Conservation (phyloP, 2,888 invertebrate genomes). For the Cryptophagus acutangulus region DNA sequence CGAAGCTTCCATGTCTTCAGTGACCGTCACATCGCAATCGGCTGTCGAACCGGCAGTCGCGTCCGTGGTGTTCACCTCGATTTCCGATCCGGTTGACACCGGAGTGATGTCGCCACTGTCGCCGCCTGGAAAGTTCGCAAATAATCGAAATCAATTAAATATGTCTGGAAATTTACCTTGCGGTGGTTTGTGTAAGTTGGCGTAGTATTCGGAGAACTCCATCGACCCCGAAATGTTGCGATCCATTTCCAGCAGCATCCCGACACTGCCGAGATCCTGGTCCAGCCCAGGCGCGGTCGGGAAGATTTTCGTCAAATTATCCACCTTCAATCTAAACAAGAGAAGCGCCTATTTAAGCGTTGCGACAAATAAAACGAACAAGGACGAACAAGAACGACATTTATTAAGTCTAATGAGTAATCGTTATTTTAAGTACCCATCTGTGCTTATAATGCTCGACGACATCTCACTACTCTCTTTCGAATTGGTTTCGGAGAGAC, state of each 20-base stretch:
- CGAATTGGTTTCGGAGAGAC: constrained; percentile 56
- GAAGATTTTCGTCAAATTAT: constrained; percentile 51
- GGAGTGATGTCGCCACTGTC: constrained; percentile 63
- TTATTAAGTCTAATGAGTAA: too few species aligned
- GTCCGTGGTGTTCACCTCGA: constrained; percentile 62
- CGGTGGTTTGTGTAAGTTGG: constrained; percentile 33
- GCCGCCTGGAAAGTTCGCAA: constrained; percentile 14
- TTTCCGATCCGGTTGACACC: constrained; percentile 61
- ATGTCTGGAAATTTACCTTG: too few species aligned
- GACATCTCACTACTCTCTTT: constrained; percentile 59
- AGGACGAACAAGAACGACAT: too few species aligned
- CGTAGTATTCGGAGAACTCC: constrained; percentile 45
- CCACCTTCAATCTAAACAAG: constrained; percentile 40
- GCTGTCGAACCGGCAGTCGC: constrained; percentile 61
- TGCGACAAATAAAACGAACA: constrained; percentile 11
- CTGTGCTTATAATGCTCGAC: constrained; percentile 59
- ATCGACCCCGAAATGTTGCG: constrained; percentile 40
- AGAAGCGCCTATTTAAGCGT: constrained; percentile 1
- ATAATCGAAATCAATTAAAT: not conserved
- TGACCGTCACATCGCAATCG: constrained; percentile 56
- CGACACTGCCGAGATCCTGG: constrained; percentile 52
- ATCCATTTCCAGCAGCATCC: constrained; percentile 48
- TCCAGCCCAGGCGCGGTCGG: constrained; percentile 53
- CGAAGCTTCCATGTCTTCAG: constrained; percentile 42
- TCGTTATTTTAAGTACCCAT: constrained; percentile 50